Conservation (phyloP, 2,113 vertebrate species). For the Salvelinus alpinus region DNA sequence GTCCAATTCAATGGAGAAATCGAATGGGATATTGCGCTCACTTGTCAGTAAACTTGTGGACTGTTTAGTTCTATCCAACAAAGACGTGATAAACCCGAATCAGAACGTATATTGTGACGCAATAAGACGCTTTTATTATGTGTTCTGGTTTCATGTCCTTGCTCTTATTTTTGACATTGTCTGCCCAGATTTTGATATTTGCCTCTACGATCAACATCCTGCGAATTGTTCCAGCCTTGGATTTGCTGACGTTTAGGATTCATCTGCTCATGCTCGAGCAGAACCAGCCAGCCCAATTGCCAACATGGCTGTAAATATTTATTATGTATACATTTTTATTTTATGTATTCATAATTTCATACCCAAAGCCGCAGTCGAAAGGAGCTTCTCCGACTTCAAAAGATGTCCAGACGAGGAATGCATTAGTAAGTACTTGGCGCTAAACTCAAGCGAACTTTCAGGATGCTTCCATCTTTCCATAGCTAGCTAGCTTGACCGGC, state of each 20-base stretch:
- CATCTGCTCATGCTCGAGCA: conserved; percentile 59
- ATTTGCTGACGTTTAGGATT: conserved; percentile 83
- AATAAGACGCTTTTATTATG: no score
- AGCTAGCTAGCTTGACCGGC: conserved; percentile 50
- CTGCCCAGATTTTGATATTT: conserved; percentile 26
- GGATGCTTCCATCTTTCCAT: conserved; percentile 40
- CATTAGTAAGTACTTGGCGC: conserved; percentile 86
- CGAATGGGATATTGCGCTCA: no score
- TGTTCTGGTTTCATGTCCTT: no score
- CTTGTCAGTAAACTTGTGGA: no score
- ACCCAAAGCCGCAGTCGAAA: conserved; percentile 54
- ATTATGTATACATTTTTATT: conserved; percentile 58
- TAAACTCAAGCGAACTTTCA: conserved; percentile 19
- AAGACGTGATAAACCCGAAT: no score
- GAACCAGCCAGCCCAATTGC: conserved; percentile 55
- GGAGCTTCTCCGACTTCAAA: conserved; percentile 86
- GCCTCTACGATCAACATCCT: conserved; percentile 51
- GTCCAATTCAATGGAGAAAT: no score
- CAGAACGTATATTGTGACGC: no score
- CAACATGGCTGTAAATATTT: conserved; percentile 83
- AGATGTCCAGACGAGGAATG: conserved; percentile 89
- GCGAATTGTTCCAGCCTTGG: conserved; percentile 35
- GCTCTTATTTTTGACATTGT: no score
- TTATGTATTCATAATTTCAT: conserved; percentile 64
- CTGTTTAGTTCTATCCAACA: no score